A percentile compares a stretch with the other conserved stretches of the same genome.
Evolutionary conservation across 2,888 invertebrate species (phyloP).

Genomic region (Leptopilina syphax): DNA sequence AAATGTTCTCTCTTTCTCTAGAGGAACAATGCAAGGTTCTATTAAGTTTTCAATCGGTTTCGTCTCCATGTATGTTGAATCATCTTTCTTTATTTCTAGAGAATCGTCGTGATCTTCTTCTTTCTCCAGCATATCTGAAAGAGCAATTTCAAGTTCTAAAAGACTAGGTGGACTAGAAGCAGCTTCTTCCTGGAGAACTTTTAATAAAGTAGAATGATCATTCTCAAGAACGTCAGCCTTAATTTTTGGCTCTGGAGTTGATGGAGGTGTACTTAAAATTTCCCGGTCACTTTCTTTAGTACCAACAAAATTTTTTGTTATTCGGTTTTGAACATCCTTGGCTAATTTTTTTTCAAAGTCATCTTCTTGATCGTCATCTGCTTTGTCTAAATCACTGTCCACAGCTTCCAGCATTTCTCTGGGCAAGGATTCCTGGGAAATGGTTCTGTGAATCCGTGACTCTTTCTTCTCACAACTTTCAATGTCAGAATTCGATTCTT

Average conservation of each 20-base stretch:
- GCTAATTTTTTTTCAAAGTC: constrained; percentile 57
- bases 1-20: constrained; percentile 48
- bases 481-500: constrained; percentile 41
- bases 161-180: constrained; percentile 74
- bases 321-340: constrained; percentile 42
- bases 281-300: constrained; percentile 30
- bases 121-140: constrained; percentile 73
- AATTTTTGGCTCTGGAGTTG: constrained; percentile 68
- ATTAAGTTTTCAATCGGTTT: constrained; percentile 55
- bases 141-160: constrained; percentile 71
- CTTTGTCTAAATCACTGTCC: constrained; percentile 60
- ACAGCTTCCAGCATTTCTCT: constrained; percentile 67
- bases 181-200: constrained; percentile 65
- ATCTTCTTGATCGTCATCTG: constrained; percentile 53
- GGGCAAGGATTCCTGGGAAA: constrained; percentile 74
- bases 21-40: constrained; percentile 61
- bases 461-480: constrained; percentile 67
- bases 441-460: constrained; percentile 62
- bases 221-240: constrained; percentile 61
- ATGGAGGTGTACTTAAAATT: constrained; percentile 66
- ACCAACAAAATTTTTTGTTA: constrained; percentile 54
- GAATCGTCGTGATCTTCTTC: constrained; percentile 58
- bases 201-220: constrained; percentile 65
- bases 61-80: constrained; percentile 13
- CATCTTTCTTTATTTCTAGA: constrained; percentile 38